Evolutionary conservation across 2,797 vertebrate species (phyloP).

Genomic region (Amazona ochrocephala): DNA sequence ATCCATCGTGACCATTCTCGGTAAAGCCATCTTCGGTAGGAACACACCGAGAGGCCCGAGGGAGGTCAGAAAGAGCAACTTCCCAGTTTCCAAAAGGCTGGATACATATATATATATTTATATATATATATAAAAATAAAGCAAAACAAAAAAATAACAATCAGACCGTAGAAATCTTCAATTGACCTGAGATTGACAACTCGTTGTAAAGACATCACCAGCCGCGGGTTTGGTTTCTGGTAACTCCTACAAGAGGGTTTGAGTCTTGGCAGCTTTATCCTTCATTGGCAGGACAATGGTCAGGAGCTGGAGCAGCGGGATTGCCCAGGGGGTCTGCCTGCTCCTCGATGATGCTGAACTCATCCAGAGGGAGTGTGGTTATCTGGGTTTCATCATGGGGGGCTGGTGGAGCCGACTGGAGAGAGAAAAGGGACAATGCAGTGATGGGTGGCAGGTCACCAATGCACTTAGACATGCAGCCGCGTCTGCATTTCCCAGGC

Average conservation of each 20-base stretch:
- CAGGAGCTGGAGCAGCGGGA: background rate
- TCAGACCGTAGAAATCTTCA: constrained; percentile 69
- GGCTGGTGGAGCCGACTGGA: constrained; percentile 73
- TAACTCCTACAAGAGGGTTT: constrained; percentile 65
- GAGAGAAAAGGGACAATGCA: background rate
- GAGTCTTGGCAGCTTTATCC: constrained; percentile 76
- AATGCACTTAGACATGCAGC: rapidly evolving
- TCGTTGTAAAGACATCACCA: constrained; percentile 73
- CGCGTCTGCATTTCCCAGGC: rapidly evolving
- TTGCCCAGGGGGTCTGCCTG: constrained; percentile 26
- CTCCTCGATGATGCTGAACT: constrained; percentile 82
- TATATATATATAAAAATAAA: constrained; percentile 69
- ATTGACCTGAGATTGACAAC: constrained; percentile 92
- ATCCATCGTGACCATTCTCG: background rate
- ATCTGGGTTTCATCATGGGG: constrained; percentile 82
- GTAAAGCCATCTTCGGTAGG: background rate
- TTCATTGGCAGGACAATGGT: constrained; percentile 64
- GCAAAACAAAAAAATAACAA: constrained; percentile 78
- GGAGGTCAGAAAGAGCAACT: constrained; percentile 45
- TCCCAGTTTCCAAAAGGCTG: constrained; percentile 65
- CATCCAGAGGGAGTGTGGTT: constrained; percentile 84
- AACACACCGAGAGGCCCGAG: constrained; percentile 8
- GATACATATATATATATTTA: constrained; percentile 29
- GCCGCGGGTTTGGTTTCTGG: constrained; percentile 38
- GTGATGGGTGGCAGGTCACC: background rate